Conservation (phyloP, 2,113 vertebrate species). For the Lycaon pictus region DNA sequence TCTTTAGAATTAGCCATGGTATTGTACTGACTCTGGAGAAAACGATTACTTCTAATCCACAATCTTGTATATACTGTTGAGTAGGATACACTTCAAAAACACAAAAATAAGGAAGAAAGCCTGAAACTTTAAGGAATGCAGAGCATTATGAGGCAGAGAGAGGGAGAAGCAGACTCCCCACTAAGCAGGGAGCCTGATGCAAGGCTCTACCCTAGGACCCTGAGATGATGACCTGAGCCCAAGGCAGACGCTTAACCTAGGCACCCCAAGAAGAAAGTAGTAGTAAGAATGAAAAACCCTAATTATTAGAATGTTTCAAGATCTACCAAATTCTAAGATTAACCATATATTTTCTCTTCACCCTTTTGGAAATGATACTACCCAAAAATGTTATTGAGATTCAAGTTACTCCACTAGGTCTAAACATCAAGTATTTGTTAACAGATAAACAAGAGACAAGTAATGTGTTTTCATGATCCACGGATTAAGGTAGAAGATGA, state of each 20-base stretch:
- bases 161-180: too few relatives aligned
- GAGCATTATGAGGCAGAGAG: neutral
- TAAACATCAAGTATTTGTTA: neutral
- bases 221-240: too few relatives aligned
- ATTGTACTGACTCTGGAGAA: neutral
- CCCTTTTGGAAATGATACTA: neutral
- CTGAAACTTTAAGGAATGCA: neutral
- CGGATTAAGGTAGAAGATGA: neutral
- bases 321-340: constrained; percentile 29
- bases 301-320: neutral
- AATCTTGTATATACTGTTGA: neutral
- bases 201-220: too few relatives aligned
- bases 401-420: constrained; percentile 49
- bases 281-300: neutral
- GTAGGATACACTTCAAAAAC: neutral
- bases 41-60: neutral
- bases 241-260: too few relatives aligned
- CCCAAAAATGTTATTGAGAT: neutral
- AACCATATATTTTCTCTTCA: constrained; percentile 20
- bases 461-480: neutral
- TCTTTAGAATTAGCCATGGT: neutral
- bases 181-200: too few relatives aligned
- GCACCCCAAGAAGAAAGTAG: neutral
- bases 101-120: neutral
- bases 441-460: neutral